A percentile compares a stretch with the other conserved stretches of the same genome.
Conservation (phyloP, 1,140 invertebrate species). For the Drosophila bocqueti region DNA sequence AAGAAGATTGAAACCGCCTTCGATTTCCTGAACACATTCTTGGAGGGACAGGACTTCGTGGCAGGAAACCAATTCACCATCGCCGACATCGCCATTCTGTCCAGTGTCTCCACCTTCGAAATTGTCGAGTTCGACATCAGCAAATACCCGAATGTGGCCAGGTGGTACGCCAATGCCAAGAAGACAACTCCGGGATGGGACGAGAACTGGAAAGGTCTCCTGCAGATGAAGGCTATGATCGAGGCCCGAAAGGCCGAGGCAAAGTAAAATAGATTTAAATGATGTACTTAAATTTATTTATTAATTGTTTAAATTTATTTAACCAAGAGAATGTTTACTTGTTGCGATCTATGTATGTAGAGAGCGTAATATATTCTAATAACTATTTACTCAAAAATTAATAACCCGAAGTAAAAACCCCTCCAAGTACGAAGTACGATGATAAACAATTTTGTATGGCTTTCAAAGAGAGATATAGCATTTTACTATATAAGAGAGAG, state of each 20-base stretch:
- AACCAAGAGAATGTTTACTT: neutral
- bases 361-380: too few species aligned
- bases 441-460: neutral
- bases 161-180: conserved; percentile 50
- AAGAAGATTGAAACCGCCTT: conserved; percentile 46
- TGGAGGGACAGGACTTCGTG: conserved; percentile 50
- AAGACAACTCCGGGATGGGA: conserved; percentile 61
- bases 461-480: neutral
- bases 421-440: neutral
- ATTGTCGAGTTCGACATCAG: conserved; percentile 31
- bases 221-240: conserved; percentile 53
- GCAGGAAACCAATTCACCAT: conserved; percentile 49
- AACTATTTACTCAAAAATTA: too few species aligned
- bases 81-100: conserved; percentile 55
- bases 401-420: too few species aligned
- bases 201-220: conserved; percentile 86
- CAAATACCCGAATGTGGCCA: conserved; percentile 51
- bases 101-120: conserved; percentile 44
- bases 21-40: conserved; percentile 39
- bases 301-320: neutral
- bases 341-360: neutral
- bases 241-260: neutral
- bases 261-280: neutral
- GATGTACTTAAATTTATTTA: neutral
- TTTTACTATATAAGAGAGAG: conserved; percentile 12